Evolutionary conservation across 2,113 vertebrate genomes (phyloP), one percentile per base, ranked within the genome.

Genomic region (Pseudopodoces humilis): DNA sequence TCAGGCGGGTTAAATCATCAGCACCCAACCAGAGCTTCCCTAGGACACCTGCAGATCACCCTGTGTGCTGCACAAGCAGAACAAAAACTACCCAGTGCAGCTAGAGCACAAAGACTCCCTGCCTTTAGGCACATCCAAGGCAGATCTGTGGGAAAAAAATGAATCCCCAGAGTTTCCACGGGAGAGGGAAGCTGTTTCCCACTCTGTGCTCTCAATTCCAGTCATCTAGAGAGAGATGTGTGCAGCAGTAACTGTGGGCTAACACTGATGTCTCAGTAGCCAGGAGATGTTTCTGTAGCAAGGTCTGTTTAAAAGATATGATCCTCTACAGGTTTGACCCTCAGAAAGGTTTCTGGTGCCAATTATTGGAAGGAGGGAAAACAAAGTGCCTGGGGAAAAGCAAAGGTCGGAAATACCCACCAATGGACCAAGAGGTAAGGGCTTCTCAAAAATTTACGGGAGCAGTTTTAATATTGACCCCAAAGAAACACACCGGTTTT

Each of bases 321-420:
- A 39, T 93, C 5, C 49, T 35, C 94, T 92, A 16, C 86, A 99
- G 99, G 95, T 99, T 99, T 96, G 99, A 99, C 95, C 98, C 98
- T 93, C 99, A 99, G 96, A 99, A 99, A 96, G 99, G 99, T 43
- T 99, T 99, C 95, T 99, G 99, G 99, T 99, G 99, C 97, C 99
- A 99, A 93, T 96, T 99, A 47, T 84, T 99, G 62, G 99, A 99
- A 94, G 99, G 99, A 95, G 99, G 99, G 68, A 99, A 98, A 96
- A 99, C 99, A 58, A 99, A 99, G 97, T 99, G 99, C 96, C 98
- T 99, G 95, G 99, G 99, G 16, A 99, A 99, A 96, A 99, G 98
- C 96, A 99, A 99, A 98, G 99, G 99, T 71, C 98, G 99, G 78
- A 99, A 99, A 96, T 99, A 99, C 50, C 98, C 99, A 47, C 97